Evolutionary conservation across 2,888 invertebrate species (phyloP).

Genomic region (Caenorhabditis sinica): DNA sequence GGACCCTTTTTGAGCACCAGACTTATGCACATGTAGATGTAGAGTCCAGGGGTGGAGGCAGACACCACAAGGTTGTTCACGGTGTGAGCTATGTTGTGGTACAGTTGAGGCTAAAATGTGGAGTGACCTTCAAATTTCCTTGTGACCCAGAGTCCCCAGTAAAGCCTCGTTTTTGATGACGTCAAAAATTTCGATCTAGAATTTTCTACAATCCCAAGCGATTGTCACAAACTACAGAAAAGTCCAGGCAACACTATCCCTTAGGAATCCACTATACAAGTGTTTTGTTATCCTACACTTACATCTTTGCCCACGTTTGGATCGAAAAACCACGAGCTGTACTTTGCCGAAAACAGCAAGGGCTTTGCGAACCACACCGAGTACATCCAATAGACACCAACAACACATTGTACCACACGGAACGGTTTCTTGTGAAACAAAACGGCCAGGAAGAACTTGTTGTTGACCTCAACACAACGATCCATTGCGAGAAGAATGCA

Average conservation of each 20-base stretch:
- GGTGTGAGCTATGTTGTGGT: constrained; percentile 30
- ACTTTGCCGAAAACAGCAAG: constrained; percentile 15
- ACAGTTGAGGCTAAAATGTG: constrained; percentile 6
- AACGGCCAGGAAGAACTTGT: constrained; percentile 14
- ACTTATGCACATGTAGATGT: constrained; percentile 31
- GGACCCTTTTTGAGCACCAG: not conserved
- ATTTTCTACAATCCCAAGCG: too few relatives aligned
- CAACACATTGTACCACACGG: not conserved
- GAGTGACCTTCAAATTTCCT: too few relatives aligned
- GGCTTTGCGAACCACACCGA: constrained; percentile 24
- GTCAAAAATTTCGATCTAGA: too few relatives aligned
- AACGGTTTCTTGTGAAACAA: constrained; percentile 12
- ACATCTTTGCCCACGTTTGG: constrained; percentile 19
- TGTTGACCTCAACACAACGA: constrained; percentile 34
- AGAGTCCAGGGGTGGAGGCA: constrained; percentile 5
- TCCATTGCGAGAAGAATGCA: constrained; percentile 48
- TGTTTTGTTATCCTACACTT: constrained; percentile 1
- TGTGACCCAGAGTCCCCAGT: too few relatives aligned
- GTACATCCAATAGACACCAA: constrained; percentile 9
- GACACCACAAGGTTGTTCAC: constrained; percentile 36
- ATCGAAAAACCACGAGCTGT: constrained; percentile 49
- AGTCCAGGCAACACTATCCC: too few relatives aligned
- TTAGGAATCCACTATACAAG: too few relatives aligned
- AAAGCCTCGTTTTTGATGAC: too few relatives aligned
- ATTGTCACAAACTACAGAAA: too few relatives aligned